Percentiles rank a stretch among this genome's conserved stretches.
Evolutionary conservation across 2,113 vertebrate genomes (phyloP).

Genomic region (Sylvilagus bachmani): DNA sequence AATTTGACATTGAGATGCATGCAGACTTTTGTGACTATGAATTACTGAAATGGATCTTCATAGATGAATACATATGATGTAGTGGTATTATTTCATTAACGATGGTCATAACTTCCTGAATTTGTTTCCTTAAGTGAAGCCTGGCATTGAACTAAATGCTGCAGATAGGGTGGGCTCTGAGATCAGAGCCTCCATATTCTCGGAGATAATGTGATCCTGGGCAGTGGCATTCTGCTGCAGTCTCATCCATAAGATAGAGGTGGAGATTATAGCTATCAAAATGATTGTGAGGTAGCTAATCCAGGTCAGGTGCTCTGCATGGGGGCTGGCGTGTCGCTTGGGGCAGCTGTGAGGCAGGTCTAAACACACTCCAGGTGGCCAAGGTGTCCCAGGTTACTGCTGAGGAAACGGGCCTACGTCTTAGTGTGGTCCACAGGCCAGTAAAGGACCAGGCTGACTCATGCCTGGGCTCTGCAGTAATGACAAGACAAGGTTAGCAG

Average conservation of each 20-base stretch:
- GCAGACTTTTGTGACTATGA: not conserved
- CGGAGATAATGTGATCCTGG: too few species aligned
- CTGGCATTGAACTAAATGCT: not conserved
- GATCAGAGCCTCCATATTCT: not conserved
- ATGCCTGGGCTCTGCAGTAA: not conserved
- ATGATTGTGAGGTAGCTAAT: not conserved
- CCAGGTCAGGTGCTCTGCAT: not conserved
- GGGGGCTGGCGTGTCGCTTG: accelerated
- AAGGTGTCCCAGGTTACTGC: not conserved
- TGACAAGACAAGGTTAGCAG: not conserved
- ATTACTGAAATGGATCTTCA: not conserved
- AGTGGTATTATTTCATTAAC: not conserved
- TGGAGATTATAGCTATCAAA: not conserved
- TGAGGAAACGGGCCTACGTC: not conserved
- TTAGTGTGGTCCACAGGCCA: too few species aligned
- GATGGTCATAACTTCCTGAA: not conserved
- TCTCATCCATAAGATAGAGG: not conserved
- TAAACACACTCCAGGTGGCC: too few species aligned
- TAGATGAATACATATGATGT: accelerated
- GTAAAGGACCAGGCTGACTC: not conserved
- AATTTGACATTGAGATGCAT: not conserved
- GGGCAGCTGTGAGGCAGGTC: not conserved
- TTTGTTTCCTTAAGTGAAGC: not conserved
- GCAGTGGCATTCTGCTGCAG: not conserved
- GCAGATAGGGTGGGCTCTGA: not conserved